Base-by-base conservation (phyloP, 23 tunicate genomes). In the Trididemnum clinides region DNA sequence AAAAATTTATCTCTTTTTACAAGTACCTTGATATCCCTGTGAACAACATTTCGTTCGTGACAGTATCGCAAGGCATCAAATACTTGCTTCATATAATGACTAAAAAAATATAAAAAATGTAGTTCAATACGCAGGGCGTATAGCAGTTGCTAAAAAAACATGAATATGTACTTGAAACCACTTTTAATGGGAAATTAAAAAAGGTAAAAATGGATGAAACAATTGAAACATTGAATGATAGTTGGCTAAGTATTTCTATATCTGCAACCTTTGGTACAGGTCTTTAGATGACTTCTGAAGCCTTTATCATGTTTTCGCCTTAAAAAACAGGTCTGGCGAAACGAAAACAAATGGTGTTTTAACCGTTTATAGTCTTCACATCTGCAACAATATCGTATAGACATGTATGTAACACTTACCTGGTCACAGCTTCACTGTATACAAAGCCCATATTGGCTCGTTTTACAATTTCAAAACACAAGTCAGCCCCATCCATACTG, bases 401-500 rank as follows among this genome's bases (percentile, higher is more conserved):
- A n/a, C n/a, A n/a, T n/a, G n/a, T n/a, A n/a, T n/a, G n/a, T 18
- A 6, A 12, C 10, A 49, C 20, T 72, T 51, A 92, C 97, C 97
- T 92, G 0, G 98, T 87, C 0, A 96, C 99, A 0, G 99, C 96
- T 81, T 96, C 99, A 64, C 96, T 90, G 87, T 90, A 96, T 21
- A 96, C 99, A 71, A 90, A 96, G 35, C 99, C 99, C 93, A 90
- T 88, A 82, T 91, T 83, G 28, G 99, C 96, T 37, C 99, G 90
- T 59, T 88, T 91, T 22, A 96, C 92, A 23, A 96, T 96, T 76
- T 96, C 99, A 36, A 91, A 91, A 86, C 99, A 96, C 51, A 96
- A 79, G 69, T 96, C 99, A 19, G 99, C 99, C 0, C 99, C 99
- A 33, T 91, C 92, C 99, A 96, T 96, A 57, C 98, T 94, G 85